phyloP scores from a whole-genome alignment of 2,888 invertebrate genomes.

The Aleiodes leptofemur region DNA sequence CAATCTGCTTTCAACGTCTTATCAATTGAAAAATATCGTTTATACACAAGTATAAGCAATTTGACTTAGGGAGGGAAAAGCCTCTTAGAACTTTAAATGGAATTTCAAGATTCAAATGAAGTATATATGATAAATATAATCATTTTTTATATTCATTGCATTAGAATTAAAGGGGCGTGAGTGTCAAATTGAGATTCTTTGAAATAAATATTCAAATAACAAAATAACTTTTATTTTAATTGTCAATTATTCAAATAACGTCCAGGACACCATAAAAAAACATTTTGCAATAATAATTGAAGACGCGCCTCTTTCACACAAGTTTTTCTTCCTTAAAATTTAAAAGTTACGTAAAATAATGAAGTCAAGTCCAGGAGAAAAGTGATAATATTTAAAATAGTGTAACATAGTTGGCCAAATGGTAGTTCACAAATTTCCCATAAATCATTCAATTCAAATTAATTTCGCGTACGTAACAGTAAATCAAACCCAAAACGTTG shows the following conservation, averaged over 20 bases:
- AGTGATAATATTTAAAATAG: conserved; percentile 11
- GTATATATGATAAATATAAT: conserved; percentile 11
- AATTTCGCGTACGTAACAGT: conserved; percentile 65
- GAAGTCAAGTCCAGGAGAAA: conserved; percentile 13
- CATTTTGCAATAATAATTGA: too few species aligned
- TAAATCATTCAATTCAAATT: conserved; percentile 73
- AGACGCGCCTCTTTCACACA: too few species aligned
- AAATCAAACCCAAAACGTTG: conserved; percentile 64
- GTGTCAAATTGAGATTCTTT: too few species aligned
- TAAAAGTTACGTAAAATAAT: not conserved
- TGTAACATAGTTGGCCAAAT: conserved; percentile 5
- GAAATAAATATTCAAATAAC: too few species aligned
- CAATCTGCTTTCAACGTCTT: conserved; percentile 46
- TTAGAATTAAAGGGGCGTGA: too few species aligned
- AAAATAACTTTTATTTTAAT: too few species aligned
- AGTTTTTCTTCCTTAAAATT: too few species aligned
- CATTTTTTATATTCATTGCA: too few species aligned
- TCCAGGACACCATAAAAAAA: too few species aligned
- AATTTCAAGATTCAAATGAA: not conserved
- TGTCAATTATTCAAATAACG: too few species aligned
- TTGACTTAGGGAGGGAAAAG: conserved; percentile 23
- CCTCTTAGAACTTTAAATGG: conserved; percentile 14
- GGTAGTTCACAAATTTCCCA: conserved; percentile 63
- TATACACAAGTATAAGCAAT: conserved; percentile 41
- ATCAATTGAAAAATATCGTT: conserved; percentile 18